Conservation (phyloP, 2,888 invertebrate species). For the Xiphydria camelus region DNA sequence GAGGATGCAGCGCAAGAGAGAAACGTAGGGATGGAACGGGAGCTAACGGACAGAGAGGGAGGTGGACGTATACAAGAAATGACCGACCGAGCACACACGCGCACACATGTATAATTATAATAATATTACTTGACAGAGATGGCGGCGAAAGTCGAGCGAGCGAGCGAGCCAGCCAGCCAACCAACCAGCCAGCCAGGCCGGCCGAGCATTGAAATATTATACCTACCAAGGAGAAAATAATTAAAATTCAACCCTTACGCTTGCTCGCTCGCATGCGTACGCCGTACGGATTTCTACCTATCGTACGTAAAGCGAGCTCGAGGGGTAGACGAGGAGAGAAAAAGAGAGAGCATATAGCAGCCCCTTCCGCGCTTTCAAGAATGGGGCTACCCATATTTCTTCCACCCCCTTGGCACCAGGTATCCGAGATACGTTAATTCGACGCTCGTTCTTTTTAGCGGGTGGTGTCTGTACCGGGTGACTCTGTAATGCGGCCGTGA, state of each 20-base stretch:
- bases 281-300: conserved; percentile 25
- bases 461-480: too few species aligned
- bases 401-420: conserved; percentile 51
- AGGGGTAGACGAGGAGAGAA: too few species aligned
- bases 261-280: conserved; percentile 34
- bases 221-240: conserved; percentile 58
- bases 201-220: conserved; percentile 58
- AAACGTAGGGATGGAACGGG: conserved; percentile 3
- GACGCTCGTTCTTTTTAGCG: conserved; percentile 38
- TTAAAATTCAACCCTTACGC: conserved; percentile 58
- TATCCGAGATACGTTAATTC: conserved; percentile 54
- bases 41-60: too few species aligned
- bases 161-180: too few species aligned
- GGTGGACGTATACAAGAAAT: conserved; percentile 42
- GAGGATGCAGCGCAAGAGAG: conserved; percentile 11
- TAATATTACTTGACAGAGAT: conserved; percentile 57
- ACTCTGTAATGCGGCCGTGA: too few species aligned
- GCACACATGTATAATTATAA: conserved; percentile 55
- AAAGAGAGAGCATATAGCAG: too few species aligned
- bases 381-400: conserved; percentile 49
- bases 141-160: conserved; percentile 50
- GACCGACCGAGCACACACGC: conserved; percentile 37
- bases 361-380: too few species aligned
- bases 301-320: too few species aligned
- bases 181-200: too few species aligned